Percentiles rank a stretch among this genome's conserved stretches.
Conservation (phyloP, 2,113 vertebrate species). For the Megaleporinus macrocephalus region DNA sequence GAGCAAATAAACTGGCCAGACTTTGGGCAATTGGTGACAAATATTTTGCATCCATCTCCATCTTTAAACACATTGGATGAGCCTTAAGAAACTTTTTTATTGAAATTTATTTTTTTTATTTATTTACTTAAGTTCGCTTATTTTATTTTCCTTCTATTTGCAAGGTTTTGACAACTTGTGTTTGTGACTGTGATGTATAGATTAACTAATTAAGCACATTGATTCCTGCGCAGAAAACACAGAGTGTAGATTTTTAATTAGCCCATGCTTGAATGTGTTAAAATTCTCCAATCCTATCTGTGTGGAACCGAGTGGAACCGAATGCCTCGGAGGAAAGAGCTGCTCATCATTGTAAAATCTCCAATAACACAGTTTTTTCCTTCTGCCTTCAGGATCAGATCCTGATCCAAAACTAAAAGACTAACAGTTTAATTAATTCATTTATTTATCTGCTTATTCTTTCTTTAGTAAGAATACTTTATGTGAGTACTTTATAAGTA, state of each 20-base stretch:
- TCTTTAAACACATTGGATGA: neutral
- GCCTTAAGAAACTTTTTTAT: neutral
- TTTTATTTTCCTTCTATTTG: neutral
- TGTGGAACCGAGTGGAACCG: conserved; percentile 76
- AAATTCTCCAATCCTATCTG: conserved; percentile 67
- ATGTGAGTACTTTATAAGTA: neutral
- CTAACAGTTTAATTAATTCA: neutral
- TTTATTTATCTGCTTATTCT: neutral
- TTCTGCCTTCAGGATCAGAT: neutral
- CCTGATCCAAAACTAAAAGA: neutral
- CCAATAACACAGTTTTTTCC: conserved; percentile 10
- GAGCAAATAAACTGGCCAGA: conserved; percentile 3
- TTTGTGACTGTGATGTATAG: conserved; percentile 65
- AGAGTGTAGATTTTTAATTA: conserved; percentile 78
- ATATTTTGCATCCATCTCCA: conserved; percentile 2
- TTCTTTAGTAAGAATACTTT: neutral
- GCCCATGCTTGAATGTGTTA: conserved; percentile 72
- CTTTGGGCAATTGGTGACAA: conserved; percentile 10
- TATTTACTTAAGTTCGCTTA: neutral
- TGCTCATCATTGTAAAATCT: conserved; percentile 36
- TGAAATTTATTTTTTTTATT: neutral
- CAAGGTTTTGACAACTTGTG: conserved; percentile 27
- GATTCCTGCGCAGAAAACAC: conserved; percentile 63
- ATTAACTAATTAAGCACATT: conserved; percentile 77
- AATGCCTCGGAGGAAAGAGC: conserved; percentile 34